These are phyloP conservation scores for Desmodus rotundus DNA, from an alignment of 2,113 vertebrate species.

Conservation along the genomic window DNA sequence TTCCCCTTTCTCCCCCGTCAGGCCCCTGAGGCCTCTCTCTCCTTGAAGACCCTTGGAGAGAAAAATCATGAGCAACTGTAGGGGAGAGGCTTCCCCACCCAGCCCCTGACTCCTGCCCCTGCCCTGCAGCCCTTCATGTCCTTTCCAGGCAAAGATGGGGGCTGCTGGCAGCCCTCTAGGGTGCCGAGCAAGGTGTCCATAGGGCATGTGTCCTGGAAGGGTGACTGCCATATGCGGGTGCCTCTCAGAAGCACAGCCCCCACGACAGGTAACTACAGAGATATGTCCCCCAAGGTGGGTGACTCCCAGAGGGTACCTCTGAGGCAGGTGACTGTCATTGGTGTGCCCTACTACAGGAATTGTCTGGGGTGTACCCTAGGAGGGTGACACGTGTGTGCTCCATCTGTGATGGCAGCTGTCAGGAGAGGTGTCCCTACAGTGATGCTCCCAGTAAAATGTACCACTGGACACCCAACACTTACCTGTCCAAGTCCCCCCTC, in stretches of 20 bases:
- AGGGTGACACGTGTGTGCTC: neutral
- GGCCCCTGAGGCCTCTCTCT: constrained; percentile 86
- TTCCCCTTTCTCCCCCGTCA: constrained; percentile 90
- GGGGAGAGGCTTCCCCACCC: neutral
- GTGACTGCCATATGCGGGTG: neutral
- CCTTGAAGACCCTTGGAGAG: constrained; percentile 91
- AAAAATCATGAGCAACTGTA: constrained; percentile 60
- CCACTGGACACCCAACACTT: constrained; percentile 19
- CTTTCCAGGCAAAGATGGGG: neutral
- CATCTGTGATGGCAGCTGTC: neutral
- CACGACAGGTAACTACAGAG: neutral
- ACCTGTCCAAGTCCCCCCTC: constrained; percentile 38
- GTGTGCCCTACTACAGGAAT: neutral
- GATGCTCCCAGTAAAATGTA: neutral
- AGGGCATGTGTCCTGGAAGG: neutral
- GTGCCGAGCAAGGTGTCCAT: neutral
- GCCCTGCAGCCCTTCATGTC: neutral
- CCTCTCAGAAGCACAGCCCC: neutral
- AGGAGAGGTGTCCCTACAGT: neutral
- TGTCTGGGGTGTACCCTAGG: neutral
- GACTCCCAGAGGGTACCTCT: neutral
- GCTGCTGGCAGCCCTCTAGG: too few relatives aligned
- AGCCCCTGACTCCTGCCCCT: neutral
- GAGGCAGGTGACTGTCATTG: neutral
- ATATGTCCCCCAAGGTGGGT: fast-evolving